Base-by-base conservation (phyloP, 2,888 invertebrate genomes). In the Drosophila subquinaria region DNA sequence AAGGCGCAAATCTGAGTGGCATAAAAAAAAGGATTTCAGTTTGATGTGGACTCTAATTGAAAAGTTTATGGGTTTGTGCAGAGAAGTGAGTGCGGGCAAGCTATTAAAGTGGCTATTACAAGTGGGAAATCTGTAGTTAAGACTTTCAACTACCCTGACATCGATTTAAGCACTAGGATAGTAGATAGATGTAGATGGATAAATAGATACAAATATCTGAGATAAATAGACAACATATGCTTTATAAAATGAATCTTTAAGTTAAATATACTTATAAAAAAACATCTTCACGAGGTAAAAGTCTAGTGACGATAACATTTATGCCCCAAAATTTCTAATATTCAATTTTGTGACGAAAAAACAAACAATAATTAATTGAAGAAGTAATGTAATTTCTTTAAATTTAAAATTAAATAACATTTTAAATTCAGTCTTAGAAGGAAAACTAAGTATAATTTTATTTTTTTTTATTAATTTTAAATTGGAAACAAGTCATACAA, bases 31-130 rank as follows among this genome's bases (percentile, higher is more conserved):
- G 82, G 82, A 82, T 85, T 73, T 80, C 43, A 67, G 51, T 52
- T 75, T 76, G 69, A 68, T 71, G 69, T 62, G n/a, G 66, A 67
- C 38, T 69, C 79, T 87, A 84, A 82, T 82, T 87, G 88, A 87
- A 82, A 87, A 84, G 88, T 87, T 86, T 30, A 55, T 57, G 74
- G 23, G 50, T 15, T 10, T 53, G 48, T 52, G 38, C 4, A 30
- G 17, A n/a, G 38, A 27, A 47, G 33, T 17, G 68, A 38, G 43
- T 11, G 42, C 27, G 17, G 23, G 36, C 27, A 30, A 60, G 59
- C 76, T 69, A 79, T 82, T 69, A 69, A 59, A 52, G 36, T 64
- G 51, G 43, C 57, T 60, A 35, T 61, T 48, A 60, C 27, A n/a
- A 52, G 51, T 33, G 30, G 10, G 17, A 38, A 35, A 60, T 38